Percentiles rank a stretch among this genome's conserved stretches.
These are phyloP conservation scores for Lamellibrachia luymesi DNA, from an alignment of 1,140 invertebrate species.

Conservation along the genomic window DNA sequence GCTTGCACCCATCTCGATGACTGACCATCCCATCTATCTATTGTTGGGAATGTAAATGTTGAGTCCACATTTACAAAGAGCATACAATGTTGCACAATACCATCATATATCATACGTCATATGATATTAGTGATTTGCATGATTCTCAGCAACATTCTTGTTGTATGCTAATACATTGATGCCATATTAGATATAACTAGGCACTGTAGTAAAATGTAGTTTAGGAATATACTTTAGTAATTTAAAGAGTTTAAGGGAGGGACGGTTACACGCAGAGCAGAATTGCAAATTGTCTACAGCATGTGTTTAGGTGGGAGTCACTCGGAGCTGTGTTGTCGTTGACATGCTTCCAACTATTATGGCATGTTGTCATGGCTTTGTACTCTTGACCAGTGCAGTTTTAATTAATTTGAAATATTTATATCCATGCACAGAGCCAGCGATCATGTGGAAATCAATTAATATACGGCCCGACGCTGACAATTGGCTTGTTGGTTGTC, in stretches of 20 bases:
- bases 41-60: no score
- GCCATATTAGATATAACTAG: no score
- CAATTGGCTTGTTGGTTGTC: background rate
- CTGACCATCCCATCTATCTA: no score
- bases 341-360: background rate
- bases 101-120: no score
- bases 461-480: background rate
- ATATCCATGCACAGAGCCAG: background rate
- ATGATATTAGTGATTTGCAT: no score
- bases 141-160: no score
- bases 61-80: no score
- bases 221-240: no score
- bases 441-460: background rate
- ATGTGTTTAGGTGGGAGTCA: background rate
- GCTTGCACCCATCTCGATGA: background rate
- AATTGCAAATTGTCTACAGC: background rate
- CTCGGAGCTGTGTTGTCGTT: background rate
- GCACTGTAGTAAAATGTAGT: no score
- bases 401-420: conserved; percentile 6
- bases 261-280: background rate
- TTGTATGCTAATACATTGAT: no score
- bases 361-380: background rate
- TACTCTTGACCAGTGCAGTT: background rate
- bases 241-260: background rate
- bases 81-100: no score